Percentiles rank a stretch among this genome's conserved stretches.
These are phyloP conservation scores for Pandemis heparana DNA, from an alignment of 2,888 invertebrate genomes.

Conservation along the genomic window DNA sequence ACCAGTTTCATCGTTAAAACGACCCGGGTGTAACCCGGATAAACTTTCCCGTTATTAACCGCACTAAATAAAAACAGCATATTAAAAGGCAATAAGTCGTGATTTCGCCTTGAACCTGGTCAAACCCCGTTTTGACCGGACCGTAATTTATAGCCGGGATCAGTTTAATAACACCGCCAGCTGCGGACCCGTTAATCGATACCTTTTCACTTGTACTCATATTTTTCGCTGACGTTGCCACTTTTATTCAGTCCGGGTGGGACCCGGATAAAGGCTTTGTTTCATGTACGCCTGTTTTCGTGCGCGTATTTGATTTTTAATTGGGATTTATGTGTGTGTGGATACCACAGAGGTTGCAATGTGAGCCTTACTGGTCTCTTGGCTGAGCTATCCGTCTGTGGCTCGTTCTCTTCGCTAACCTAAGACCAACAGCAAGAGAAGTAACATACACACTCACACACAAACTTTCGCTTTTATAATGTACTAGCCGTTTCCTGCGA, in stretches of 20 bases:
- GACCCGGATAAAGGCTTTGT: slow-evolving; percentile 12
- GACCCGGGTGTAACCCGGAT: not conserved
- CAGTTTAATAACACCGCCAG: slow-evolving; percentile 34
- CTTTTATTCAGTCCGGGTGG: slow-evolving; percentile 9
- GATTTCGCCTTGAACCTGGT: slow-evolving; percentile 17
- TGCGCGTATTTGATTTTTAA: too few relatives aligned
- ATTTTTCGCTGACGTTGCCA: slow-evolving; percentile 33
- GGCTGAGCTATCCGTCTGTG: too few relatives aligned
- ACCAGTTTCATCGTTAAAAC: not conserved
- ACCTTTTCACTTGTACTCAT: slow-evolving; percentile 22
- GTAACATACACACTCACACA: too few relatives aligned
- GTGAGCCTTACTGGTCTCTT: too few relatives aligned
- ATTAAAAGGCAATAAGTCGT: slow-evolving; percentile 8
- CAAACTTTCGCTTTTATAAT: too few relatives aligned
- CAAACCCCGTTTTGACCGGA: slow-evolving; percentile 13
- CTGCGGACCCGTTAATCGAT: slow-evolving; percentile 33
- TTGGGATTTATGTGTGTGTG: too few relatives aligned
- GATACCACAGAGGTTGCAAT: too few relatives aligned
- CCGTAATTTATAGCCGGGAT: slow-evolving; percentile 25
- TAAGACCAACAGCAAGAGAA: too few relatives aligned
- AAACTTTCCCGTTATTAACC: not conserved
- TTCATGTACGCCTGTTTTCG: not conserved
- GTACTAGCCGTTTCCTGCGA: too few relatives aligned
- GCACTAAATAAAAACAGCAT: not conserved
- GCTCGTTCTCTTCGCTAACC: too few relatives aligned